phyloP scores from a whole-genome alignment of 1,140 invertebrate genomes.

The Andrena cerasifolii region DNA sequence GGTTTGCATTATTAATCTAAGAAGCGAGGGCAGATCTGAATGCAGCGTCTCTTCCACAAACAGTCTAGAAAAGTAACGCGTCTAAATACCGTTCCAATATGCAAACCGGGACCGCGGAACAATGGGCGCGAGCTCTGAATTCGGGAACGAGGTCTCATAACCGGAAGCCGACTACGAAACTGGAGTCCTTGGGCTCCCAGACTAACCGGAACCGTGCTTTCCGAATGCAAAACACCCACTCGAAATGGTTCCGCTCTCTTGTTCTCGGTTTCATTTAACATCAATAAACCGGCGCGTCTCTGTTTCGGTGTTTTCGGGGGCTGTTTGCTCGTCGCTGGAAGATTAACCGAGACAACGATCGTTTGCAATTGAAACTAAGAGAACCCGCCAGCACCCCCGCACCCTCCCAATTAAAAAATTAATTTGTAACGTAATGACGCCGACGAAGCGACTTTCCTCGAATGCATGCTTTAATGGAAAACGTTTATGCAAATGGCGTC shows the following conservation, averaged over 20 bases:
- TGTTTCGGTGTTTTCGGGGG: background rate
- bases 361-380: background rate
- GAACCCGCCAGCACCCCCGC: background rate
- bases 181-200: background rate
- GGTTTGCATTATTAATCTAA: too few species aligned
- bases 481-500: conserved; percentile 5
- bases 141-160: conserved; percentile 26
- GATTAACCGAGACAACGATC: background rate
- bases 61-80: conserved; percentile 45
- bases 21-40: too few species aligned
- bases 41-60: background rate
- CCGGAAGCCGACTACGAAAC: conserved; percentile 1
- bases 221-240: conserved; percentile 18
- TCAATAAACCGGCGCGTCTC: background rate
- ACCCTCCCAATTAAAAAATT: conserved; percentile 15
- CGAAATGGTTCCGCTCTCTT: background rate
- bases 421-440: background rate
- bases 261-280: background rate
- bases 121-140: conserved; percentile 37
- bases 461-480: background rate
- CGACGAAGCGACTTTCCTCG: background rate
- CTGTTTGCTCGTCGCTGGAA: background rate
- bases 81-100: conserved; percentile 47
- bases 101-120: conserved; percentile 48
- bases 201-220: conserved; percentile 1